phyloP scores from a whole-genome alignment of 2,113 vertebrate species.

The Prunella himalayana region DNA sequence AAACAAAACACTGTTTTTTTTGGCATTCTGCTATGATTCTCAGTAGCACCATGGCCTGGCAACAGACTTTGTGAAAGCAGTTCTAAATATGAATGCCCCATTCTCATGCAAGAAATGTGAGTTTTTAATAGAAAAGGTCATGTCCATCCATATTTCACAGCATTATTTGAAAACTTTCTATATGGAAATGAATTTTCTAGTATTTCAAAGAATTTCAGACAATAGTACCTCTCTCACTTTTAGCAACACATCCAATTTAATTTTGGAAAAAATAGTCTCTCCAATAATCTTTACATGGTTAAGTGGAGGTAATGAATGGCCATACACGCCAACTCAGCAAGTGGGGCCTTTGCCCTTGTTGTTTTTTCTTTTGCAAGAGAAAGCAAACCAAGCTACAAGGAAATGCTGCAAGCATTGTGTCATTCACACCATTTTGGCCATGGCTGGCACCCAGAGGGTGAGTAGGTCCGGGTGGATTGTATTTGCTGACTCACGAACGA shows the following conservation, averaged over 20 bases:
- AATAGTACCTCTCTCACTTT: not conserved
- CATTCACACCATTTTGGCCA: not conserved
- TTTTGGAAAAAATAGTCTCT: not conserved
- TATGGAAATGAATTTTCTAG: not conserved
- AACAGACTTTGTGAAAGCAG: not conserved
- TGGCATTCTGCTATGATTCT: not conserved
- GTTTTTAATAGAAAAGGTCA: not conserved
- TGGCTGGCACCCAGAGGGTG: not conserved
- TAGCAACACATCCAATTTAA: not conserved
- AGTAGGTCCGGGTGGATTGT: rapidly evolving
- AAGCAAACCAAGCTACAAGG: not conserved
- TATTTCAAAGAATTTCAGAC: not conserved
- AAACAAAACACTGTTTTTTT: not conserved
- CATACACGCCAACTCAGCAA: not conserved
- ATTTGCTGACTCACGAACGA: not conserved
- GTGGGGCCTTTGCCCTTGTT: not conserved
- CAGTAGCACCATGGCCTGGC: not conserved
- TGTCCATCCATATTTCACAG: not conserved
- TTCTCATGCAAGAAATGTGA: not conserved
- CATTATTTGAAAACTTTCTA: not conserved
- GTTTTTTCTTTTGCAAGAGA: not conserved
- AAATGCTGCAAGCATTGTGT: not conserved
- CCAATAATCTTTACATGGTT: not conserved
- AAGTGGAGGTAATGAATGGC: not conserved
- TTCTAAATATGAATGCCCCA: not conserved